These are phyloP conservation scores for Periophthalmus modestus DNA, from an alignment of 2,113 vertebrate species.

Conservation along the genomic window DNA sequence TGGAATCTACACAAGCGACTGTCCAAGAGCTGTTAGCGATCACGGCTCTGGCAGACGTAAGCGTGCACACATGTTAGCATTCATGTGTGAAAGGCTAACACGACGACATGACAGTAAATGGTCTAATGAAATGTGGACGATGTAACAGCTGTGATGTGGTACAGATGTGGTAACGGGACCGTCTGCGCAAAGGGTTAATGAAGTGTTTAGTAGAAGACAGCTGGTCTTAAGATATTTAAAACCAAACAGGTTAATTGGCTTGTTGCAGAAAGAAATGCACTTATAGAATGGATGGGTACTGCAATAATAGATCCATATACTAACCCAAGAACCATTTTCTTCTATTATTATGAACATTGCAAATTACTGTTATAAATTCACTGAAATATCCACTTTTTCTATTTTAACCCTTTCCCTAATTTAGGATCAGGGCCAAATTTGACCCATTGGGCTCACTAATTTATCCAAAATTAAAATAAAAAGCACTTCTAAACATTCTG, in stretches of 20 bases:
- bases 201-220: not conserved
- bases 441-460: too few species aligned
- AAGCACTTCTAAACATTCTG: too few species aligned
- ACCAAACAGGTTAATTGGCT: not conserved
- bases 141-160: constrained; percentile 13
- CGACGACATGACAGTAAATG: constrained; percentile 32
- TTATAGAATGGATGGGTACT: not conserved
- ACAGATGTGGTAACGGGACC: constrained; percentile 18
- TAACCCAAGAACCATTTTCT: too few species aligned
- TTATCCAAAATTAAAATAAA: too few species aligned
- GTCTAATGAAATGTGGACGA: constrained; percentile 16
- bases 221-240: not conserved
- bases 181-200: not conserved
- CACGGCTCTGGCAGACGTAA: constrained; percentile 26
- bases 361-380: too few species aligned
- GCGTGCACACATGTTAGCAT: constrained; percentile 37
- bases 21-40: constrained; percentile 51
- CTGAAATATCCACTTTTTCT: too few species aligned
- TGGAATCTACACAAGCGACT: constrained; percentile 24
- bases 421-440: too few species aligned
- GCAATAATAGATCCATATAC: not conserved
- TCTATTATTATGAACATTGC: too few species aligned
- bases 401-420: too few species aligned
- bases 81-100: constrained; percentile 40
- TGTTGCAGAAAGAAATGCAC: not conserved